Evolutionary conservation across 2,888 invertebrate genomes (phyloP), one percentile per base, ranked within the genome.

Genomic region (Cylloceria caligata): DNA sequence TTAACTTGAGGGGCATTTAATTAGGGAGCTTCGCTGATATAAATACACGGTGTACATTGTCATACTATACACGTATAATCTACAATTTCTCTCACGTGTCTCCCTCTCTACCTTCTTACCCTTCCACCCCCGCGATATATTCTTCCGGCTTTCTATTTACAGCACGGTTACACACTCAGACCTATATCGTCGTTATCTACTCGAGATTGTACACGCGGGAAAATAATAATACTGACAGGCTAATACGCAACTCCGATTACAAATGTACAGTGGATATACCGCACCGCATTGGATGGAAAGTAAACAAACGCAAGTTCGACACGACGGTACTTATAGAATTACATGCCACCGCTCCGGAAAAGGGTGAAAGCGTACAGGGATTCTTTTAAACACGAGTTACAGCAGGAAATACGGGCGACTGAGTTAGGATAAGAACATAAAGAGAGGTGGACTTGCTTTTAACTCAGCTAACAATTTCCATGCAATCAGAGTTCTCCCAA

Each of bases 121-220:
- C n/a, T n/a, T n/a, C n/a, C n/a, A n/a, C n/a, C 55, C 7, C 7
- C 9, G 1, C n/a, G 57, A 52, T 19, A 47, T 65, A 74, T 68
- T 55, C 78, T 78, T 82, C 78, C 78, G 78, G 81, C 81, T 82
- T 82, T 78, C 81, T 82, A 77, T 73, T 77, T 27, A 42, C 42
- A 11, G 4, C 36, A 4, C 62, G 19, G 13, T 45, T 71, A 60
- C 7, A 30, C 16, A 30, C 27, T 30, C 55, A 30, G 30, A 13
- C 24, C 3, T 3, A 24, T 27, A 34, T 36, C 52, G 27, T 27
- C 19, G 39, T 71, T 82, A 78, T 78, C 74, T 74, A 16, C 24
- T 16, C 21, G 64, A n/a, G 77, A 74, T 69, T 82, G 13, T 30
- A 11, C n/a, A 24, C 34, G 60, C 36, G 34, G 36, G 34, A 52